phyloP scores from a whole-genome alignment of 2,888 invertebrate species.

The Apodemia zela region DNA sequence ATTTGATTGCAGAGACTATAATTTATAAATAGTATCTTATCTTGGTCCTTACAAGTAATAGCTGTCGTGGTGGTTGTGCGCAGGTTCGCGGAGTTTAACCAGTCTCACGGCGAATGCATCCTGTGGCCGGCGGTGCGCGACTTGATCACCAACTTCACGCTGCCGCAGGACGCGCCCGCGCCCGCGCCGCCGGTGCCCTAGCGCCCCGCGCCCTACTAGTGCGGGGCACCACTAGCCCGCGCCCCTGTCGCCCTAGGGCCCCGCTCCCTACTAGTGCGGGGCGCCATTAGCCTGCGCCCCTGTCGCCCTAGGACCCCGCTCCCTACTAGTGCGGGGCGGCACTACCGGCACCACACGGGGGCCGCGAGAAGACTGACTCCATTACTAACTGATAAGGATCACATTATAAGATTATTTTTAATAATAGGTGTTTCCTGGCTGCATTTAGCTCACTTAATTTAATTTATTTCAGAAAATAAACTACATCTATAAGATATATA shows the following conservation, averaged over 20 bases:
- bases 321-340: slow-evolving; percentile 11
- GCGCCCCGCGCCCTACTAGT: slow-evolving; percentile 31
- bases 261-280: slow-evolving; percentile 24
- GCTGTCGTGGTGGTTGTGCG: neutral
- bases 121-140: slow-evolving; percentile 95
- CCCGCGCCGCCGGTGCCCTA: slow-evolving; percentile 60
- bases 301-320: slow-evolving; percentile 23
- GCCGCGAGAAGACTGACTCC: too few relatives aligned
- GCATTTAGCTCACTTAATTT: too few relatives aligned
- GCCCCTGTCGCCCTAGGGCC: slow-evolving; percentile 7
- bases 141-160: slow-evolving; percentile 89
- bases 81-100: slow-evolving; percentile 87
- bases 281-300: neutral
- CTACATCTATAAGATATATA: too few relatives aligned
- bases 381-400: too few relatives aligned
- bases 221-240: slow-evolving; percentile 5
- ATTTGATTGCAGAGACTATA: too few relatives aligned
- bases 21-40: too few relatives aligned
- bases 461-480: too few relatives aligned
- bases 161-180: slow-evolving; percentile 88
- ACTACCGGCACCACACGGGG: neutral
- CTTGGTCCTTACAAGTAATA: too few relatives aligned
- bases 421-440: too few relatives aligned
- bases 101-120: slow-evolving; percentile 91
- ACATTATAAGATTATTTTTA: too few relatives aligned